Evolutionary conservation across 2,797 vertebrate genomes (phyloP), one percentile per base, ranked within the genome.

Genomic region (Trematomus bernacchii): DNA sequence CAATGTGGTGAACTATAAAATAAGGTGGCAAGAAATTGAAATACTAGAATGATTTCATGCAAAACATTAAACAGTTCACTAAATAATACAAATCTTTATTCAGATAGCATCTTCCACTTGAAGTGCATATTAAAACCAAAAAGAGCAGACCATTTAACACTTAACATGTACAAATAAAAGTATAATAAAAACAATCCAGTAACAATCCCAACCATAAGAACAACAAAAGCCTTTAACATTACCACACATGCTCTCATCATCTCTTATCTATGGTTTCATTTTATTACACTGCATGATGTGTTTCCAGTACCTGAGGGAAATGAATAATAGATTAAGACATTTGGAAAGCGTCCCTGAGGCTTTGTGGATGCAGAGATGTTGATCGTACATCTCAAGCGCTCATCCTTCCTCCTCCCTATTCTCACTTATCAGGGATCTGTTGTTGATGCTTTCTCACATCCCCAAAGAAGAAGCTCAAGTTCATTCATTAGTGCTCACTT

Each of bases 401-500:
- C 46, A 74, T 77, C 57, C 57, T 51, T 65, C 62, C 71, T 72
- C 65, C 69, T 70, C 71, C 66, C 54, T 61, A 76, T 43, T 89
- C 84, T 88, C 82, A 54, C 84, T 82, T 90, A 81, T 82, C 89
- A 73, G 62, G 54, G 15, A 48, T 71, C 85, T 81, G 87, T 92
- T 92, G 84, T 92, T 69, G 68, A 77, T 19, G 68, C 37, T 79
- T 88, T 77, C 76, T 87, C 73, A n/a, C 76, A 52, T 55, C 69
- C 55, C 80, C 80, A 85, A 74, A 89, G 80, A 82, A 69, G 64
- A 58, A 77, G 87, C 77, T 92, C 87, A 69, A 43, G 85, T 93
- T 91, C 90, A 85, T 77, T 86, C 89, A 86, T 79, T 80, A 76
- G 74, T 67, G 40, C 73, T 83, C 74, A 65, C 43, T 78, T 63